phyloP scores from a whole-genome alignment of 2,113 vertebrate species.

The Nerophis lumbriciformis region DNA sequence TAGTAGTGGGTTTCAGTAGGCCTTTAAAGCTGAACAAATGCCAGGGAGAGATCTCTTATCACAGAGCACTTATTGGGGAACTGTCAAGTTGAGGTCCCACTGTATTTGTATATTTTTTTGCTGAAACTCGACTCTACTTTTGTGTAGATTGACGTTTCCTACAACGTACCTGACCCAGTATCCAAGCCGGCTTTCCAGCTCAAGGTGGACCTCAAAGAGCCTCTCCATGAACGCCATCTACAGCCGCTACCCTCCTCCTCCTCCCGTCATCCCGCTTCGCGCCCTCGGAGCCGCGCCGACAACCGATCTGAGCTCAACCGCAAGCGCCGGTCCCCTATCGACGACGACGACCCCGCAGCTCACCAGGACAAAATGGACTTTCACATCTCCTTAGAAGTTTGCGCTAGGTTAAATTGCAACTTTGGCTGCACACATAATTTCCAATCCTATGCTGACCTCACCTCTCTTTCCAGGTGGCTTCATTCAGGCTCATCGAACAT shows the following conservation, averaged over 20 bases:
- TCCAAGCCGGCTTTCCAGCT: conserved; percentile 90
- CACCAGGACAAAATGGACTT: conserved; percentile 85
- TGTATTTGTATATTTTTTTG: too few species aligned
- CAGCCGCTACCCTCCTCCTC: conserved; percentile 31
- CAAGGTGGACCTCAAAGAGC: conserved; percentile 81
- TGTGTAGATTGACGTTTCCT: conserved; percentile 84
- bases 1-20: too few species aligned
- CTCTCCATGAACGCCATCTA: conserved; percentile 61
- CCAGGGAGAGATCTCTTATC: too few species aligned
- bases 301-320: conserved; percentile 66
- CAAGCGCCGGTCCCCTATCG: conserved; percentile 65
- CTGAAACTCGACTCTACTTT: not conserved
- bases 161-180: conserved; percentile 86
- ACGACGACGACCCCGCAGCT: conserved; percentile 84
- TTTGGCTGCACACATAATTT: not conserved
- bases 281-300: conserved; percentile 57
- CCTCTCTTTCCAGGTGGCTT: conserved; percentile 76
- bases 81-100: too few species aligned
- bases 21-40: too few species aligned
- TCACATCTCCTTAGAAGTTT: conserved; percentile 82
- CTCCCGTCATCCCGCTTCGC: conserved; percentile 36
- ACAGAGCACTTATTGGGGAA: too few species aligned
- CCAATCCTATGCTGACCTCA: not conserved
- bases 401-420: conserved; percentile 73
- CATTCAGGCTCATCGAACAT: conserved; percentile 91